These are phyloP conservation scores for Solea senegalensis DNA, from an alignment of 2,113 vertebrate genomes.

Conservation along the genomic window DNA sequence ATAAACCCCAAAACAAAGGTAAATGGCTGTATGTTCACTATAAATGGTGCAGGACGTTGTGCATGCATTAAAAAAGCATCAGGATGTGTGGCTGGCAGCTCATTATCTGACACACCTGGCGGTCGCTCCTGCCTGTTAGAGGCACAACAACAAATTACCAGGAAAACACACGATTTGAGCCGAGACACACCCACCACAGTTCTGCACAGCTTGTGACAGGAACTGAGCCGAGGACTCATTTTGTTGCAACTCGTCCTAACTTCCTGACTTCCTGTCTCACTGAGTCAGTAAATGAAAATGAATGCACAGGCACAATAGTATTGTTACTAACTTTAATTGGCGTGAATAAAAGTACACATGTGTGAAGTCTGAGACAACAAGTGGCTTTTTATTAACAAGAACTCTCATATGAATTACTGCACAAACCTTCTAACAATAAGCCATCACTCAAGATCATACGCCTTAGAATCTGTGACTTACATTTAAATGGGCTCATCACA, in stretches of 20 bases:
- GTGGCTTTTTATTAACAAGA: too few species aligned
- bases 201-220: conserved; percentile 44
- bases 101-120: too few species aligned
- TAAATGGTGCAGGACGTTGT: background rate
- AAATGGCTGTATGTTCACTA: background rate
- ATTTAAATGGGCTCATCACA: too few species aligned
- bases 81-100: conserved; percentile 43
- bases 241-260: background rate
- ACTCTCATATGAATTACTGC: too few species aligned
- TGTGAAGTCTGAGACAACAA: too few species aligned
- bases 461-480: too few species aligned
- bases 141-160: conserved; percentile 50
- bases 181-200: too few species aligned
- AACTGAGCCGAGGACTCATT: conserved; percentile 28
- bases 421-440: too few species aligned
- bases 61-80: background rate
- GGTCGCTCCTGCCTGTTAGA: conserved; percentile 58
- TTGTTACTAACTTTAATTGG: too few species aligned
- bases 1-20: background rate
- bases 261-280: background rate
- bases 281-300: background rate
- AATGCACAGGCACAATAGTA: background rate
- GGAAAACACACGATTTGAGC: conserved; percentile 59
- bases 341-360: too few species aligned
- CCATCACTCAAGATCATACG: too few species aligned